These are phyloP conservation scores for Cecidostiba fungosa DNA, from an alignment of 2,888 invertebrate genomes.

Conservation along the genomic window DNA sequence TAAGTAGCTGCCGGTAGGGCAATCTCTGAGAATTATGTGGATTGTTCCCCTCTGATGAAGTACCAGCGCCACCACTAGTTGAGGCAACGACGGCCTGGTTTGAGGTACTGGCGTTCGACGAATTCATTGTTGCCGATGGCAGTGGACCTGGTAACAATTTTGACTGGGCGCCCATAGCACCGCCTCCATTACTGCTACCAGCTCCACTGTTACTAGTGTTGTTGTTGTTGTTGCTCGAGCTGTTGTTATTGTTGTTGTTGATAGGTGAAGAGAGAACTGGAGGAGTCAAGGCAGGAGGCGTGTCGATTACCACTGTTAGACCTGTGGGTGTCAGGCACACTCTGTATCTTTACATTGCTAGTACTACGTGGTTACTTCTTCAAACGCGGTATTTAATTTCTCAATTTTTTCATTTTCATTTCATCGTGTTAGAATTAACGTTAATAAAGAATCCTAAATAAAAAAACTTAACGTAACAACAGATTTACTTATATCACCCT, in stretches of 20 bases:
- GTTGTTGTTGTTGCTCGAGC: conserved; percentile 29
- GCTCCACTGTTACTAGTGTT: neutral
- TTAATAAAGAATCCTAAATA: no score
- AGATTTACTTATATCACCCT: no score
- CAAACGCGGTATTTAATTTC: neutral
- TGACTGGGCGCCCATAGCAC: conserved; percentile 64
- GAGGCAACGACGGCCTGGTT: conserved; percentile 78
- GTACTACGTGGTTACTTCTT: neutral
- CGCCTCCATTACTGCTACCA: neutral
- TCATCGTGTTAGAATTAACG: neutral
- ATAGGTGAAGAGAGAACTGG: conserved; percentile 71
- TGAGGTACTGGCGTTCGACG: conserved; percentile 80
- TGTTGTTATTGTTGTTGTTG: conserved; percentile 55
- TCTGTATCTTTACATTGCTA: conserved; percentile 43
- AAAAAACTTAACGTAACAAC: no score
- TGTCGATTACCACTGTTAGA: conserved; percentile 78
- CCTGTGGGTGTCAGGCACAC: conserved; percentile 64
- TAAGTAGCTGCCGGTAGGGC: conserved; percentile 71
- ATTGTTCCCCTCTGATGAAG: conserved; percentile 40
- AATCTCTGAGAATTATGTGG: conserved; percentile 77
- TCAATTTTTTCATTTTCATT: neutral
- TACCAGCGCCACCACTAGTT: neutral
- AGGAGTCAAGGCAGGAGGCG: conserved; percentile 73
- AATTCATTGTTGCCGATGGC: conserved; percentile 69
- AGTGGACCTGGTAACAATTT: conserved; percentile 71